phyloP scores from a whole-genome alignment of 2,797 vertebrate species.

The Myoxocephalus aenaeus region DNA sequence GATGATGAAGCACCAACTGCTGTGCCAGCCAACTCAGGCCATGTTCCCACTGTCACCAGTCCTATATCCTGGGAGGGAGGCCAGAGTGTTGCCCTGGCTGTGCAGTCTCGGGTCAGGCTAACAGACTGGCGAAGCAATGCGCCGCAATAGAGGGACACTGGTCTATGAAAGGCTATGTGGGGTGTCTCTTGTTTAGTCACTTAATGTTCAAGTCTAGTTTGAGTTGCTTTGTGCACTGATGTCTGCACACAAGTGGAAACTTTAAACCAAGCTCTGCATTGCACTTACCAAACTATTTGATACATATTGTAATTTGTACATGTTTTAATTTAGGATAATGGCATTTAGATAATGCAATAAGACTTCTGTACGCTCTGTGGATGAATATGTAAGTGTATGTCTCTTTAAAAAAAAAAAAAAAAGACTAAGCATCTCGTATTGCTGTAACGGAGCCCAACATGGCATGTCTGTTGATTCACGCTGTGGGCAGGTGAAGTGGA shows the following conservation, averaged over 20 bases:
- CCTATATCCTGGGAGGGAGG: slow-evolving; percentile 34
- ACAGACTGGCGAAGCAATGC: slow-evolving; percentile 20
- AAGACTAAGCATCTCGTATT: slow-evolving; percentile 80
- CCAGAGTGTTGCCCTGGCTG: slow-evolving; percentile 21
- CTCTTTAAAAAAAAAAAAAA: slow-evolving; percentile 41
- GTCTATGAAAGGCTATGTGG: slow-evolving; percentile 10
- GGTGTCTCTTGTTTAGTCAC: slow-evolving; percentile 47
- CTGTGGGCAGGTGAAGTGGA: slow-evolving; percentile 38
- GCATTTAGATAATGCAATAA: slow-evolving; percentile 86
- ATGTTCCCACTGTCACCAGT: slow-evolving; percentile 48
- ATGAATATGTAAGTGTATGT: slow-evolving; percentile 64
- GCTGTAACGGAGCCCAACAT: slow-evolving; percentile 64
- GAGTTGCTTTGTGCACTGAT: slow-evolving; percentile 64
- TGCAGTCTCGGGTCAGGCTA: slow-evolving; percentile 3
- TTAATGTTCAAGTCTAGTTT: slow-evolving; percentile 50
- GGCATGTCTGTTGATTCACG: slow-evolving; percentile 61
- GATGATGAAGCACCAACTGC: slow-evolving; percentile 56
- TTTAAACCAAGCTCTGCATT: slow-evolving; percentile 74
- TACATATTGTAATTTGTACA: slow-evolving; percentile 76
- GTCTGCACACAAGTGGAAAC: slow-evolving; percentile 70
- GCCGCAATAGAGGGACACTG: slow-evolving; percentile 45
- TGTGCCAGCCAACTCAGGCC: slow-evolving; percentile 54
- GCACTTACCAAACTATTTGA: slow-evolving; percentile 82
- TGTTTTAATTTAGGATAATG: slow-evolving; percentile 72
- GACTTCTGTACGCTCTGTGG: slow-evolving; percentile 65